Evolutionary conservation across 2,797 vertebrate species (phyloP), one percentile per base, ranked within the genome.

Genomic region (Tinamus major): DNA sequence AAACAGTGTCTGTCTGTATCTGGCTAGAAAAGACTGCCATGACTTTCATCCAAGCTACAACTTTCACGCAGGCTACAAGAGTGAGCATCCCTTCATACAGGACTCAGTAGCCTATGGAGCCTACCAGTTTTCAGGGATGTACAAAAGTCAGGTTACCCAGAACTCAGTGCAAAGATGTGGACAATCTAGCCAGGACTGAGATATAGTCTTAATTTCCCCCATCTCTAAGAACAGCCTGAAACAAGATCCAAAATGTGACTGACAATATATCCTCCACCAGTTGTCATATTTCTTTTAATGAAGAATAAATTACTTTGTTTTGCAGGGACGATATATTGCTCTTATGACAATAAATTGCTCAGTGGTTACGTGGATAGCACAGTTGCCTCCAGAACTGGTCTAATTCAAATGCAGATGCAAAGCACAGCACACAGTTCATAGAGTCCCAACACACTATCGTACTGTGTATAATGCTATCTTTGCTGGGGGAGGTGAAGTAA

Each of bases 401-500:
- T 92, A 87, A 80, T 65, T 88, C 58, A 63, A 49, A 42, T 48
- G 44, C 0, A 1, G 92, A n/a, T 35, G 42, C 35, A 58, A 80
- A 58, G 51, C 87, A 87, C 42, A 72, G 35, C n/a, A 71, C 83
- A 56, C 11, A 35, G 78, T 65, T 92, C 92, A 65, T 2, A 62
- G 87, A 93, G 75, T n/a, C 78, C 9, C 0, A 68, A 89, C 93
- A 75, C 70, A 71, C 91, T 88, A 75, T 94, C 92, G 93, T 64
- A 35, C 70, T 26, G 23, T 56, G 68, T 79, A 77, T 90, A 71
- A 7, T 2, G 37, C 78, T 82, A 69, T 95, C 94, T 92, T 94
- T 88, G 93, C 77, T 90, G 80, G 42, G 26, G 17, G 46, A 94
- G 83, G 17, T 90, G 75, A 84, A 95, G 88, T 59, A 63, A 92